Conservation (phyloP, 2,113 vertebrate genomes). For the Xiphophorus maculatus region DNA sequence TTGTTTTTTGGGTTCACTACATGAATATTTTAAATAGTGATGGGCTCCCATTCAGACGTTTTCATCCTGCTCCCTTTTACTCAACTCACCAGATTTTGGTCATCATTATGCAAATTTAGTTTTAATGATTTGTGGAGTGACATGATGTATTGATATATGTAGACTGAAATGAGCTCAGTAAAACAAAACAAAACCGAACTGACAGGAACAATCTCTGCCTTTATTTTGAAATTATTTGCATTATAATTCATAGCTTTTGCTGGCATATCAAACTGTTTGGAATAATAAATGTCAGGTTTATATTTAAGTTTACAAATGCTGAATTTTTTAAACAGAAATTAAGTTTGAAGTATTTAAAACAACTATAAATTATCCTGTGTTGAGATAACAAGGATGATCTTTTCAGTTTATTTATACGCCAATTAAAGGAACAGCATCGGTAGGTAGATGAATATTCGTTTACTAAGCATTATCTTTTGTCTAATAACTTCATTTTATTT, state of each 20-base stretch:
- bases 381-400: no score
- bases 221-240: not conserved
- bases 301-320: no score
- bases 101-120: no score
- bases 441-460: not conserved
- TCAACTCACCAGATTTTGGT: no score
- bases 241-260: not conserved
- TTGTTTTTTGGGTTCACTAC: no score
- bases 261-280: not conserved
- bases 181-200: not conserved
- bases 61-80: no score
- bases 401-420: no score
- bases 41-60: no score
- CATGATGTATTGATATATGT: no score
- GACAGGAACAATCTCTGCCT: not conserved
- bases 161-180: not conserved
- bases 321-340: not conserved
- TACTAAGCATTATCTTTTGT: not conserved
- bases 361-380: no score
- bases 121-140: no score
- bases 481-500: not conserved
- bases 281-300: not conserved
- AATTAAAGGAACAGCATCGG: not conserved
- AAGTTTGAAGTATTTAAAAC: not conserved
- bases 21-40: no score